Conservation (phyloP, 2,113 vertebrate genomes). For the Helogale parvula region DNA sequence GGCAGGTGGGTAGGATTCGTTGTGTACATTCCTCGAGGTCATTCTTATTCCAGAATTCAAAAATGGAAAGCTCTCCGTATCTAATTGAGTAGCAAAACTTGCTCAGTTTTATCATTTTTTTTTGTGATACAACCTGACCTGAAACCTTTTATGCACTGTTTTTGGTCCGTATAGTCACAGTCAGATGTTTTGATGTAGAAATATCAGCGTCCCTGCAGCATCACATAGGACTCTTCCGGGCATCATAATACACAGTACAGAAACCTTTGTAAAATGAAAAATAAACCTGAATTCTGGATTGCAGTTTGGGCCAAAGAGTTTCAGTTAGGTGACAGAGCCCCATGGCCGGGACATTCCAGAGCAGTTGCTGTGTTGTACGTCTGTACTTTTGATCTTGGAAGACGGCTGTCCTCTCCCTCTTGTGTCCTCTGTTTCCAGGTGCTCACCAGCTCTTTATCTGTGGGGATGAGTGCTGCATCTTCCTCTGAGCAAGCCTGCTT, state of each 20-base stretch:
- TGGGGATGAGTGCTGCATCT: too few species aligned
- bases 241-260: background rate
- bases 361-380: accelerated
- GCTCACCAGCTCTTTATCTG: background rate
- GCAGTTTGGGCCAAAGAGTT: background rate
- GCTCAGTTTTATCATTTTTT: background rate
- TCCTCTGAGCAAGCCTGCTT: background rate
- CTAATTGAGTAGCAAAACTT: background rate
- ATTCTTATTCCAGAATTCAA: background rate
- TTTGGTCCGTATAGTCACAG: background rate
- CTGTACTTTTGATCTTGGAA: background rate
- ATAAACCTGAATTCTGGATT: background rate
- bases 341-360: background rate
- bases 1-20: background rate
- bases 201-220: background rate
- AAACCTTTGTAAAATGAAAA: background rate
- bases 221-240: background rate
- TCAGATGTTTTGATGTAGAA: background rate
- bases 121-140: background rate
- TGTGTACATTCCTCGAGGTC: background rate
- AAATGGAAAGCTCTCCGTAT: background rate
- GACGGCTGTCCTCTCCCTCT: background rate
- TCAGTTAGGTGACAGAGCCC: background rate
- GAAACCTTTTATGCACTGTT: background rate
- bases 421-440: background rate